A percentile compares a stretch with the other conserved stretches of the same genome.
phyloP scores from a whole-genome alignment of 2,797 vertebrate genomes.

The Amblyraja radiata region DNA sequence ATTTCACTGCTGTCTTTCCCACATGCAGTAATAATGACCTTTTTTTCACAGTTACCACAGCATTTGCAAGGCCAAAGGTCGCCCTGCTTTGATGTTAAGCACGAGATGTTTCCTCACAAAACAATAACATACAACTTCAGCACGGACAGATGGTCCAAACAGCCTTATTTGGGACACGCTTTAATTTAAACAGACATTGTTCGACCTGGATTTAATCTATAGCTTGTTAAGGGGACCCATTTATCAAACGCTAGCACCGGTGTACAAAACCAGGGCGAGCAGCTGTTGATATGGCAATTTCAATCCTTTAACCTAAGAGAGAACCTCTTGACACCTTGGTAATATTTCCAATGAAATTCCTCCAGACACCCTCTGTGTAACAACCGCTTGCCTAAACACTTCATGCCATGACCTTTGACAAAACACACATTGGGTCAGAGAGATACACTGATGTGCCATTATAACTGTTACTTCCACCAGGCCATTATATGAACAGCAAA shows the following conservation, averaged over 20 bases:
- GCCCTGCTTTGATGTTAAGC: slow-evolving; percentile 55
- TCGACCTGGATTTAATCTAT: slow-evolving; percentile 54
- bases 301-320: slow-evolving; percentile 9
- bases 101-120: slow-evolving; percentile 50
- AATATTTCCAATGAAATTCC: background rate
- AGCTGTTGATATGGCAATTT: slow-evolving; percentile 32
- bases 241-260: slow-evolving; percentile 51
- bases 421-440: background rate
- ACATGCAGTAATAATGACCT: slow-evolving; percentile 20
- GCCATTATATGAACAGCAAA: background rate
- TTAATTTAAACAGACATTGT: slow-evolving; percentile 52
- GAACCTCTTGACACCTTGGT: slow-evolving; percentile 26
- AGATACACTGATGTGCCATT: slow-evolving; percentile 13
- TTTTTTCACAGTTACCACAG: slow-evolving; percentile 20
- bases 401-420: background rate
- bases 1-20: slow-evolving; percentile 18
- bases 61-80: slow-evolving; percentile 45
- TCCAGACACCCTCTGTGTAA: background rate
- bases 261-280: slow-evolving; percentile 13
- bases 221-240: slow-evolving; percentile 43
- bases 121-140: slow-evolving; percentile 46
- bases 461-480: background rate
- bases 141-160: slow-evolving; percentile 55
- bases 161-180: slow-evolving; percentile 50
- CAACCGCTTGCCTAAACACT: slow-evolving; percentile 17